phyloP scores from a whole-genome alignment of 2,113 vertebrate genomes.

The Tringa solitaria region DNA sequence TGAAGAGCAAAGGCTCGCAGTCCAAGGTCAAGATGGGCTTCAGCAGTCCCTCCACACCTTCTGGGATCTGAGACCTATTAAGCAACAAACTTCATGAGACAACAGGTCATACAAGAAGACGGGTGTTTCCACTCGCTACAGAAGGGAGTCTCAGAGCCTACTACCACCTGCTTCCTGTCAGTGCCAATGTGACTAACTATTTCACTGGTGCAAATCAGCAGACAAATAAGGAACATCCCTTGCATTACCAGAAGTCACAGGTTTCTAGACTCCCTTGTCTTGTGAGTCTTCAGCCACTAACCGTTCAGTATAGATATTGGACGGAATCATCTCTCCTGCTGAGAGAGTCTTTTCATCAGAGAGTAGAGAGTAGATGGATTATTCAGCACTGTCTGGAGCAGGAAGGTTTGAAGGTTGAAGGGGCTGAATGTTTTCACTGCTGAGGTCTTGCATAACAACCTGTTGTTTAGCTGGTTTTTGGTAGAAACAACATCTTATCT shows the following conservation, averaged over 20 bases:
- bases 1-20: background rate
- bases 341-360: background rate
- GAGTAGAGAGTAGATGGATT: background rate
- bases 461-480: background rate
- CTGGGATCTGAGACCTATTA: background rate
- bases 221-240: background rate
- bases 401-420: background rate
- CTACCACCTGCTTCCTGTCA: background rate
- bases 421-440: background rate
- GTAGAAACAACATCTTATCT: background rate
- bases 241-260: background rate
- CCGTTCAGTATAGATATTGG: background rate
- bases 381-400: background rate
- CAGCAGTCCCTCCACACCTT: background rate
- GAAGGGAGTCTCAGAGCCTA: background rate
- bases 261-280: background rate
- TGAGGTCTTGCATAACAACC: background rate
- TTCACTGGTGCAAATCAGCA: background rate
- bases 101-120: background rate
- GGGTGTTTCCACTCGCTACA: background rate
- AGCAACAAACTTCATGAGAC: background rate
- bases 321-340: background rate
- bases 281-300: background rate
- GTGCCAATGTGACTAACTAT: fast-evolving
- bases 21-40: background rate